phyloP scores from a whole-genome alignment of 2,888 invertebrate genomes.

The Kryphioiulus occultus region DNA sequence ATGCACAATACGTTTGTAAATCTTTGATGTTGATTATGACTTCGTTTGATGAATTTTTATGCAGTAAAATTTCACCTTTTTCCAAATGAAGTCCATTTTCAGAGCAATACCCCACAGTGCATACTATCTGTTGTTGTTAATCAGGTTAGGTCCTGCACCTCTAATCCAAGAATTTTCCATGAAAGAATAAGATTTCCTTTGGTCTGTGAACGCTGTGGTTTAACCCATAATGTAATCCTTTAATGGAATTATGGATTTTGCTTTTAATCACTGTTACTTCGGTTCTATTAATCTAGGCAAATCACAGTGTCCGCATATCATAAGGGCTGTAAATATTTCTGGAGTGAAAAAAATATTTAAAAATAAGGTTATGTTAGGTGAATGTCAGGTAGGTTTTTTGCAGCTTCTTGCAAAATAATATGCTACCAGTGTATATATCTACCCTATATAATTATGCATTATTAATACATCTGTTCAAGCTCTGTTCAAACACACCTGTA shows the following conservation, averaged over 20 bases:
- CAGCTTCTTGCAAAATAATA: neutral
- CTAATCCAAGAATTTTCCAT: no score
- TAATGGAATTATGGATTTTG: neutral
- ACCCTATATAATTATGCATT: neutral
- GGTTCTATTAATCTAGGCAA: conserved; percentile 48
- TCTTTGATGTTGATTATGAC: neutral
- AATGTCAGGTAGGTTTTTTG: conserved; percentile 63
- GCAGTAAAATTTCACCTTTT: neutral
- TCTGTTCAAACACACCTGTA: neutral
- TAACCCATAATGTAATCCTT: neutral
- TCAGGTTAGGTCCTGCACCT: no score
- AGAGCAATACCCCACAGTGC: no score
- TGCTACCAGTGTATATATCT: neutral
- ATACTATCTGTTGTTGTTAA: no score
- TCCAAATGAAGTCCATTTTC: no score
- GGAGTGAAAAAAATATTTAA: conserved; percentile 70
- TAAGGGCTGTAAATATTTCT: conserved; percentile 72
- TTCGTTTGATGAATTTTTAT: neutral
- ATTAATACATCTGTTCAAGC: conserved; percentile 29
- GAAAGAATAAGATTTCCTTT: neutral
- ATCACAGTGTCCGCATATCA: conserved; percentile 62
- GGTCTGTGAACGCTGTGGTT: neutral
- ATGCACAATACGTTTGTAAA: no score
- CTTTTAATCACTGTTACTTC: neutral
- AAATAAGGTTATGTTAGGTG: conserved; percentile 66